Percentiles rank a stretch among this genome's conserved stretches.
phyloP scores from a whole-genome alignment of 2,113 vertebrate genomes.

The Cynopterus brachyotis region DNA sequence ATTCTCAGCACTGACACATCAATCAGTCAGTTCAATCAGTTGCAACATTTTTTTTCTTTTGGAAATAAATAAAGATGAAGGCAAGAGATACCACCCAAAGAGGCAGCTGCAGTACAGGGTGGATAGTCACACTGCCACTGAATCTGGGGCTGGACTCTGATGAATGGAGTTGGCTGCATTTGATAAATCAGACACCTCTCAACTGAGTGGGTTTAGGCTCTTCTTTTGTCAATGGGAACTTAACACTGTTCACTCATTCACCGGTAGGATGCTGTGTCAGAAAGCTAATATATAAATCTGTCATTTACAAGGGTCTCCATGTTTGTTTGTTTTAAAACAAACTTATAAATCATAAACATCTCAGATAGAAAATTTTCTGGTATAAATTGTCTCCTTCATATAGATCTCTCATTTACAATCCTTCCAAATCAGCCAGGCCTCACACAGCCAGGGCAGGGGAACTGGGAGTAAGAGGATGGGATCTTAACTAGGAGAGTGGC shows the following conservation, averaged over 20 bases:
- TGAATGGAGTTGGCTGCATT: slow-evolving; percentile 45
- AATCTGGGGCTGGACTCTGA: slow-evolving; percentile 46
- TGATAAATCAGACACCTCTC: slow-evolving; percentile 53
- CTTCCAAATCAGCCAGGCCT: slow-evolving; percentile 6
- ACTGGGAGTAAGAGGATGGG: neutral
- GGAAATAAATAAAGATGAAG: slow-evolving; percentile 77
- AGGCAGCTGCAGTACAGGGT: neutral
- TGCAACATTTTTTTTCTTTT: slow-evolving; percentile 57
- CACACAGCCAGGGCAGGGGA: neutral
- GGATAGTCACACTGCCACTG: neutral
- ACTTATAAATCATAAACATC: slow-evolving; percentile 71
- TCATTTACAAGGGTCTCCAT: slow-evolving; percentile 36
- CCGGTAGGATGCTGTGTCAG: neutral
- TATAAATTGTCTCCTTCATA: slow-evolving; percentile 63
- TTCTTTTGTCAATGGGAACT: slow-evolving; percentile 70
- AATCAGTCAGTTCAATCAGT: slow-evolving; percentile 70
- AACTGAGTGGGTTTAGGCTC: slow-evolving; percentile 17
- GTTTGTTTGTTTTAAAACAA: neutral
- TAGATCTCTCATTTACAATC: slow-evolving; percentile 25
- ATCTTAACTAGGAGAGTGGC: neutral
- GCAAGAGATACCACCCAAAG: slow-evolving; percentile 46
- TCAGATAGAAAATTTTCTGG: slow-evolving; percentile 54
- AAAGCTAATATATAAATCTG: slow-evolving; percentile 48
- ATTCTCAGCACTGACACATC: slow-evolving; percentile 66
- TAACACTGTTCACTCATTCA: slow-evolving; percentile 33